Evolutionary conservation across 2,797 vertebrate genomes (phyloP).

Genomic region (Halcyon chelicuti): DNA sequence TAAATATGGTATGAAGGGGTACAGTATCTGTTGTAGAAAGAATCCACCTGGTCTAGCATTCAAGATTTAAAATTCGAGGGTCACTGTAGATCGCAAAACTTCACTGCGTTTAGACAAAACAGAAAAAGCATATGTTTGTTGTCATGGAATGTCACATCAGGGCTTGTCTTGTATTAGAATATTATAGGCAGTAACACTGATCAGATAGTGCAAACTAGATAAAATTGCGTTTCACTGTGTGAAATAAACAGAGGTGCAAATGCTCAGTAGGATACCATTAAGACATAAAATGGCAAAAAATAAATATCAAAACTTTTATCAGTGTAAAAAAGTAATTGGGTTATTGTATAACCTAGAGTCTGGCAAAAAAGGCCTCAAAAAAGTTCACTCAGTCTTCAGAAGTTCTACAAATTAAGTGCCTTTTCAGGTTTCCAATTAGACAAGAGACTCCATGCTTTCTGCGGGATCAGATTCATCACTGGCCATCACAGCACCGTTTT

Average conservation of each 20-base stretch:
- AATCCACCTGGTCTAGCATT: constrained; percentile 72
- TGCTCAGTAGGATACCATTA: constrained; percentile 98
- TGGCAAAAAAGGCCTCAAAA: constrained; percentile 99
- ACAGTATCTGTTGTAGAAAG: constrained; percentile 67
- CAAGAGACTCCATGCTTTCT: constrained; percentile 94
- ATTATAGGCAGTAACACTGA: constrained; percentile 98
- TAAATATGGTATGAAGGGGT: constrained; percentile 64
- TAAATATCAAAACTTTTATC: constrained; percentile 99
- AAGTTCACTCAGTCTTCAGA: constrained; percentile 92
- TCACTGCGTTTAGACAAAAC: constrained; percentile 75
- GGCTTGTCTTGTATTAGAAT: constrained; percentile 81
- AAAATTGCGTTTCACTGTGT: constrained; percentile 88
- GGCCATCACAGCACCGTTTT: constrained; percentile 87
- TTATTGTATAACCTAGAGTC: constrained; percentile 98
- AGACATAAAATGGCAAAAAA: constrained; percentile 99
- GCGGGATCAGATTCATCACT: constrained; percentile 92
- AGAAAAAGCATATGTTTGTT: constrained; percentile 67
- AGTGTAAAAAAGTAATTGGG: constrained; percentile 99
- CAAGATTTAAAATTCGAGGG: constrained; percentile 64
- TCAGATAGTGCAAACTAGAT: constrained; percentile 97
- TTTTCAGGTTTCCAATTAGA: constrained; percentile 83
- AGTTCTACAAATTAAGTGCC: constrained; percentile 91
- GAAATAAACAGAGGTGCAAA: constrained; percentile 93
- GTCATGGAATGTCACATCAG: constrained; percentile 83
- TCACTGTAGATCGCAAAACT: constrained; percentile 73